Evolutionary conservation across 1,140 invertebrate species (phyloP), one percentile per base, ranked within the genome.

Genomic region (Drosophila fuyamai): DNA sequence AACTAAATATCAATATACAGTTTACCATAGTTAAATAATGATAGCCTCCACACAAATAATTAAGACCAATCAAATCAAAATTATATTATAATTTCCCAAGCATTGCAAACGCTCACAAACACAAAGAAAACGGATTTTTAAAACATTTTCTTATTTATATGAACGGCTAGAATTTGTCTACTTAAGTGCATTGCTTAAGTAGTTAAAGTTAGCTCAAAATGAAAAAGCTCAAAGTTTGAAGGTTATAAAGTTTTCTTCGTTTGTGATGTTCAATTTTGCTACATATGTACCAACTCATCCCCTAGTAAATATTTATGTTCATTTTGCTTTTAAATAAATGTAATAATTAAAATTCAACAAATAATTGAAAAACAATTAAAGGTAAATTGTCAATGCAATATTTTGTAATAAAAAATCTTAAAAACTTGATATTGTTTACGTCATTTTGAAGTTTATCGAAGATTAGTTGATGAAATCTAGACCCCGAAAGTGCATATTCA

Each of bases 301-400:
- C 68, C 70, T 86, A 74, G 78, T 40, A 53, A 86, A 86, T 70
- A 75, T 75, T 62, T 58, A 51, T 77, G 62, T 81, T 12, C 60
- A 55, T 62, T 75, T 77, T 76, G 43, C 61, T 66, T 53, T 62
- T 65, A 59, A 41, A 62, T 76, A 54, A 82, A 62, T 86, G 58
- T 61, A 81, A 72, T 44, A 43, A 67, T 60, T 71, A 59, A 85
- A 76, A 62, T 71, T 67, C 23, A 67, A 81, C 62, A 60, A 43
- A 16, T 60, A 75, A 70, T 79, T 74, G 41, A 68, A 74, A 38
- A 60, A 86, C 50, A 75, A 76, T 58, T 86, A 75, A 76, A 60
- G 47, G 27, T 58, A 76, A 65, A 81, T 76, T 86, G 79, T 86
- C 82, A 82, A 86, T 82, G 82, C 82, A 86, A 86, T 85, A 85